These are phyloP conservation scores for Polyodon spathula DNA, from an alignment of 2,113 vertebrate species.

Conservation along the genomic window DNA sequence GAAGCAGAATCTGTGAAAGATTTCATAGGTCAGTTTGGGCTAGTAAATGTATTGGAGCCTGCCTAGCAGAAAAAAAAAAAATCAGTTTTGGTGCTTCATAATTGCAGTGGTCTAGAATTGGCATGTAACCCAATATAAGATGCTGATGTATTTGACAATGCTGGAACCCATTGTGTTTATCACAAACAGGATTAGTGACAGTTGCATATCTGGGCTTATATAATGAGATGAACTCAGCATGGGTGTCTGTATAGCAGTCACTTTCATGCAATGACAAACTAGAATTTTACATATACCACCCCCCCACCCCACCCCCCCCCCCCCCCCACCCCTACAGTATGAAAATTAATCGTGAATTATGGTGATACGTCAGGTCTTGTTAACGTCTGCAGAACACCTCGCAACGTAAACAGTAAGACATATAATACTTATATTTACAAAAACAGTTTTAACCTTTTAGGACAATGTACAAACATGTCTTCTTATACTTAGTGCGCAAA, in stretches of 20 bases:
- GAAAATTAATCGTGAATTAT: slow-evolving; percentile 63
- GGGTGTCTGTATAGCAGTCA: slow-evolving; percentile 56
- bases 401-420: too few relatives aligned
- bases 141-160: slow-evolving; percentile 60
- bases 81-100: slow-evolving; percentile 51
- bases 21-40: slow-evolving; percentile 16
- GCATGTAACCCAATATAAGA: slow-evolving; percentile 35
- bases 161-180: slow-evolving; percentile 60
- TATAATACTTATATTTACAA: too few relatives aligned
- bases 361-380: slow-evolving; percentile 36
- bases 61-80: slow-evolving; percentile 34
- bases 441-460: too few relatives aligned
- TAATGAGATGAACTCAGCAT: slow-evolving; percentile 71
- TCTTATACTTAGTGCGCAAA: too few relatives aligned
- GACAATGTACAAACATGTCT: too few relatives aligned
- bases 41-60: slow-evolving; percentile 19
- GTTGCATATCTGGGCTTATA: slow-evolving; percentile 57
- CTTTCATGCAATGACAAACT: slow-evolving; percentile 69
- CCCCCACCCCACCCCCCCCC: slow-evolving; percentile 35
- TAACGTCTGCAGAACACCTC: slow-evolving; percentile 38
- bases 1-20: slow-evolving; percentile 11
- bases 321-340: slow-evolving; percentile 44
- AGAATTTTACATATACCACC: slow-evolving; percentile 56
- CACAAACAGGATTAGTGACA: slow-evolving; percentile 62
- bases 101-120: slow-evolving; percentile 44